Evolutionary conservation across 2,113 vertebrate species (phyloP), one percentile per base, ranked within the genome.

Genomic region (Labeo rohita): DNA sequence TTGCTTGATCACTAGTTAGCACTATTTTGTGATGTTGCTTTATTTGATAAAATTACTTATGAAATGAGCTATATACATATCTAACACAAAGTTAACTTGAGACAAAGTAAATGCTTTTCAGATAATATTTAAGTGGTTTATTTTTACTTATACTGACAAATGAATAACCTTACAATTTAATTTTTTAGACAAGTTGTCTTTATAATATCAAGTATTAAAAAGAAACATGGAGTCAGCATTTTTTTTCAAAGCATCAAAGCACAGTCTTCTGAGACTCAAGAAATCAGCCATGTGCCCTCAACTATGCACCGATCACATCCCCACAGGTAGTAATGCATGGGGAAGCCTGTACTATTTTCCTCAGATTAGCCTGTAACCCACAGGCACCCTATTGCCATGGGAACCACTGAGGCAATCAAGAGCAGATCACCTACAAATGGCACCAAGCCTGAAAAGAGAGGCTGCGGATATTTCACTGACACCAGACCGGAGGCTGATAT

Each of bases 371-470:
- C 45, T 50, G 73, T 75, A 75, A 75, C 73, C 73, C 59, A 28
- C 39, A 23, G 39, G 12, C 56, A 63, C 6, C 56, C 78, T 43
- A 65, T 80, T 16, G 39, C 56, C 59, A 80, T 80, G 56, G 78
- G 78, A 80, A 80, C 78, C 78, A 28, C 78, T 65, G 59, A 80
- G 39, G 78, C 78, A 80, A 47, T 80, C 11, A 63, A 45, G 21
- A 45, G 54, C 43, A 65, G 59, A 65, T 79, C 52, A 79, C 34
- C 45, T 50, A 15, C 76, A 59, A 79, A 79, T 80, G 78, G 8
- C 21, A 65, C n/a, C n/a, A 39, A 65, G 56, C 12, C 59, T 65
- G 59, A 28, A 28, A 47, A 80, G 12, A 65, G 6, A 80, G 21
- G 45, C 45, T 21, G 70, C 43, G 39, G 39, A 45, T 73, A 61